Evolutionary conservation across 2,797 vertebrate species (phyloP), one percentile per base, ranked within the genome.

Genomic region (Anguilla megastoma): DNA sequence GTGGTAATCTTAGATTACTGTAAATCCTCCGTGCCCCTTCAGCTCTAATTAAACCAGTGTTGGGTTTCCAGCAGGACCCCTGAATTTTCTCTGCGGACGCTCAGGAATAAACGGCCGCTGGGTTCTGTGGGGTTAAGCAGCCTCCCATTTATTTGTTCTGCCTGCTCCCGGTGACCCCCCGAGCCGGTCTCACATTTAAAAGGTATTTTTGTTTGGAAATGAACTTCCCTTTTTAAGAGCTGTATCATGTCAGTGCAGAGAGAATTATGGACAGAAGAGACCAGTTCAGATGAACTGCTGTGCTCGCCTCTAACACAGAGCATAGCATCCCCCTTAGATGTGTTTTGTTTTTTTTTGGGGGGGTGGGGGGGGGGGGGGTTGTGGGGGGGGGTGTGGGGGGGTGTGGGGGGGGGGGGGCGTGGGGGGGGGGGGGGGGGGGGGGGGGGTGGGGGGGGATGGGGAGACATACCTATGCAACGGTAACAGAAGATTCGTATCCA

Each of bases 201-300:
- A 88, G 90, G 58, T 93, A 93, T 94, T 93, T 91, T 92, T 84
- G 88, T 92, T 89, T 92, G 88, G 86, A 91, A 90, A 89, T 90
- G 79, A 83, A 91, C 89, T 91, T 93, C 89, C 90, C 76, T 90
- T 56, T 56, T 86, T 18, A 41, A 50, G 76, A 82, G 83, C 48
- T 90, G 88, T 89, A 90, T 89, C 74, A 84, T 76, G 36, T 87
- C 10, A 86, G 84, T 24, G 7, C 54, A 71, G 45, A 27, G n/a
- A 45, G 54, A 79, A 79, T 41, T 85, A 86, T 56, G 33, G 58
- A 41, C 54, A 60, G 86, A 58, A 83, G 41, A 69, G 86, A 8
- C 24, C 12, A 14, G n/a, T 30, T 85, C 27, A 58, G 60, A 41
- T 74, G 10, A 71, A 86, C 48, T 50, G 41, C 41, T 63, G 58